Percentiles rank a stretch among this genome's conserved stretches.
phyloP scores from a whole-genome alignment of 2,888 invertebrate species.

The Lycocerus yunnanus region DNA sequence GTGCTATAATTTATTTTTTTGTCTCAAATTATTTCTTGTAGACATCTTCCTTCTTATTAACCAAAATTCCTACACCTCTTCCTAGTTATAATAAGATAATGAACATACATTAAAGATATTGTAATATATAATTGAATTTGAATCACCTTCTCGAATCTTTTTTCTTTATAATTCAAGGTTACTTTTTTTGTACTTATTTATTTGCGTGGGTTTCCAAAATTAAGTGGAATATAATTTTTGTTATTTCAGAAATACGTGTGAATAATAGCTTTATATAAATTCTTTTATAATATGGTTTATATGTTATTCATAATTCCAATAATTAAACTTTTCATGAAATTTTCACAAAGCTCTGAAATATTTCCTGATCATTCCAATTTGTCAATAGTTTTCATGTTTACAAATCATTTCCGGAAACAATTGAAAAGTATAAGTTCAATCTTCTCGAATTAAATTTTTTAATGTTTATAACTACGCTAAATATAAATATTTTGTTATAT shows the following conservation, averaged over 20 bases:
- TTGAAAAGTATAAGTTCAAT: neutral
- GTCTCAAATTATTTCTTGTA: neutral
- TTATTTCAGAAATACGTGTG: neutral
- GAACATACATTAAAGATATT: neutral
- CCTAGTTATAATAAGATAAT: conserved; percentile 1
- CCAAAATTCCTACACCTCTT: neutral
- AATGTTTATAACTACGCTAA: neutral
- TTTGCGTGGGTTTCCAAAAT: neutral
- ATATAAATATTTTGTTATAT: neutral
- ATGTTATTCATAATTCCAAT: no score
- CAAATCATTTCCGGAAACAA: neutral
- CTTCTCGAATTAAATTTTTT: neutral
- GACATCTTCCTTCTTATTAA: neutral
- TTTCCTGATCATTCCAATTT: neutral
- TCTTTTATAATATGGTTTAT: no score
- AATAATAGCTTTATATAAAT: neutral
- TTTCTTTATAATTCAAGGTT: neutral
- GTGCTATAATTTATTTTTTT: conserved; percentile 23
- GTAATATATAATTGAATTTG: neutral
- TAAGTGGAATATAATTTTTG: neutral
- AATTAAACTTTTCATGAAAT: no score
- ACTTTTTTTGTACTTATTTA: neutral
- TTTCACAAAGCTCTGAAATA: neutral
- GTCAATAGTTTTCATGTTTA: neutral
- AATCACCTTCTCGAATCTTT: neutral